These are phyloP conservation scores for Galeopterus variegatus DNA, from an alignment of 2,113 vertebrate genomes.

Conservation along the genomic window DNA sequence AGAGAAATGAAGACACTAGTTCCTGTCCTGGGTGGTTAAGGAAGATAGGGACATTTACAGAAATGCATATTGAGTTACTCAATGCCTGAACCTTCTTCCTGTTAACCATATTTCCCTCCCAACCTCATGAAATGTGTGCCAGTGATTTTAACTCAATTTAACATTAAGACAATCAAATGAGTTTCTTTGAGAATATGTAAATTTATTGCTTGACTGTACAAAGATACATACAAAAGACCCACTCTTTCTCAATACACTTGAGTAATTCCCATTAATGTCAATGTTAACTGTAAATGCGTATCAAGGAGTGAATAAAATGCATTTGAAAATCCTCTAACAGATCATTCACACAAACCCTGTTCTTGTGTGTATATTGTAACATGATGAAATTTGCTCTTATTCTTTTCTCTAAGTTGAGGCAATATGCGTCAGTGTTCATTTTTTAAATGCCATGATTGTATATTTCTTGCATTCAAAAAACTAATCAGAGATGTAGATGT, in stretches of 20 bases:
- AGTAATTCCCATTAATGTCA: slow-evolving; percentile 50
- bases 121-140: not conserved
- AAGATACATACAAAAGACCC: slow-evolving; percentile 38
- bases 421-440: slow-evolving; percentile 57
- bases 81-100: not conserved
- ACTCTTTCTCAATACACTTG: slow-evolving; percentile 43
- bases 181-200: slow-evolving; percentile 27
- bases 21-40: not conserved
- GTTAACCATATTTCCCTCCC: not conserved
- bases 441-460: slow-evolving; percentile 72
- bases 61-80: not conserved
- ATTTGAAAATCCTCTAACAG: slow-evolving; percentile 28
- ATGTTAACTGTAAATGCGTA: not conserved
- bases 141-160: slow-evolving; percentile 30
- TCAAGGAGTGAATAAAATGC: slow-evolving; percentile 23
- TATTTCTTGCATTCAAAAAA: slow-evolving; percentile 76
- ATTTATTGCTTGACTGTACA: slow-evolving; percentile 11
- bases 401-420: slow-evolving; percentile 29
- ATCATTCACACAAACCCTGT: not conserved
- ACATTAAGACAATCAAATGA: slow-evolving; percentile 9
- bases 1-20: not conserved
- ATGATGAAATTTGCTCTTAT: slow-evolving; percentile 43
- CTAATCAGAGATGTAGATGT: slow-evolving; percentile 70
- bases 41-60: slow-evolving; percentile 15
- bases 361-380: not conserved